Evolutionary conservation across 2,888 invertebrate genomes (phyloP).

Genomic region (Rhagonycha lutea): DNA sequence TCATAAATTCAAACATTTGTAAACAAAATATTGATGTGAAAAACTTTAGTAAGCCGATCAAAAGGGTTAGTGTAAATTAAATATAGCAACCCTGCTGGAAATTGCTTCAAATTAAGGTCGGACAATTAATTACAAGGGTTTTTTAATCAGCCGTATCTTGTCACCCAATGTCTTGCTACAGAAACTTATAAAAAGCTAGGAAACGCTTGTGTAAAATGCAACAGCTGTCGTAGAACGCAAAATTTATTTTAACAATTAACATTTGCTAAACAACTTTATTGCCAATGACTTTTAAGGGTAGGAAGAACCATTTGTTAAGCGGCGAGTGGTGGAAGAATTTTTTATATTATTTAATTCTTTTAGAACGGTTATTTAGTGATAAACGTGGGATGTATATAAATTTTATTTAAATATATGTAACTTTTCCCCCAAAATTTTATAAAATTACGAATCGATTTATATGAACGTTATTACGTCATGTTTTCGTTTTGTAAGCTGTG

Average conservation of each 20-base stretch:
- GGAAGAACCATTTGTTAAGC: neutral
- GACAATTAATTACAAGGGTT: conserved; percentile 25
- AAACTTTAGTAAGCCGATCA: neutral
- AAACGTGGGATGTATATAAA: neutral
- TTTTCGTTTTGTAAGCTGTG: neutral
- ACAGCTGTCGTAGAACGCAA: conserved; percentile 2
- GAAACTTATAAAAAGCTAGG: conserved; percentile 2
- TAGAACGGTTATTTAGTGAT: neutral
- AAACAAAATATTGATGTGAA: neutral
- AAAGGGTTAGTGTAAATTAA: neutral
- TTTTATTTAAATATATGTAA: neutral
- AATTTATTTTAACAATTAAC: conserved; percentile 2
- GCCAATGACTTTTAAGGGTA: neutral
- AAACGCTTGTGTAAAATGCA: conserved; percentile 1
- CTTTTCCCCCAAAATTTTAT: neutral
- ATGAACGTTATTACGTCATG: neutral
- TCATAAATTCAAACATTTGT: neutral
- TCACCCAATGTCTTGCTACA: conserved; percentile 5
- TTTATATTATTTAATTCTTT: neutral
- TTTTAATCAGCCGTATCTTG: conserved; percentile 21
- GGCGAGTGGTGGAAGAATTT: neutral
- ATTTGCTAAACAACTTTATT: neutral
- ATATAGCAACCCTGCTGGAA: conserved; percentile 3
- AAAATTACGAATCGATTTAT: neutral
- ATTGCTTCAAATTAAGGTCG: conserved; percentile 19